phyloP scores from a whole-genome alignment of 1,140 invertebrate species.

The Lepidotrigona ventralis region DNA sequence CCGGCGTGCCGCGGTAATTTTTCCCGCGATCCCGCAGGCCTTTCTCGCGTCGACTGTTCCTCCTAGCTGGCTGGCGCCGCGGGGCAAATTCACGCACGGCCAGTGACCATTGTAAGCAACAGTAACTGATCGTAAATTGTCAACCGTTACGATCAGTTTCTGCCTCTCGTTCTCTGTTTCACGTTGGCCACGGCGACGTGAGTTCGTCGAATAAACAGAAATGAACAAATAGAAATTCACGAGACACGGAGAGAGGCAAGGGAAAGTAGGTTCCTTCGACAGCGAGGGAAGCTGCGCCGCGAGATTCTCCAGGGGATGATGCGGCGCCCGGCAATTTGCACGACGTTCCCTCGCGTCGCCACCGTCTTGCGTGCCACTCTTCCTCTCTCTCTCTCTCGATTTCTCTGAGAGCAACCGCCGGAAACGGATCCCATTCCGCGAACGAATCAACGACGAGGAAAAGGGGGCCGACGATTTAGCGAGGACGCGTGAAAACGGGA shows the following conservation, averaged over 20 bases:
- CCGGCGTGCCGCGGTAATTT: not conserved
- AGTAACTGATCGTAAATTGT: conserved; percentile 37
- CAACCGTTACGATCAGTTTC: conserved; percentile 44
- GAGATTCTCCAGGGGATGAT: conserved; percentile 48
- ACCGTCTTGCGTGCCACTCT: not conserved
- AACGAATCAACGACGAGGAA: conserved; percentile 12
- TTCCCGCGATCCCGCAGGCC: not conserved
- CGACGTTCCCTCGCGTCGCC: conserved; percentile 1
- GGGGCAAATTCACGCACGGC: not conserved
- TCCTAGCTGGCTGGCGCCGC: not conserved
- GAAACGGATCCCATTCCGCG: conserved; percentile 7
- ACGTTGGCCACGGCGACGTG: conserved; percentile 17
- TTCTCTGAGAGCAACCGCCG: not conserved
- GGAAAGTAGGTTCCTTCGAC: conserved; percentile 17
- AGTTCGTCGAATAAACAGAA: conserved; percentile 53
- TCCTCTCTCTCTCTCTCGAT: not conserved
- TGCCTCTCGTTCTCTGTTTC: not conserved
- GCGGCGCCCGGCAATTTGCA: conserved; percentile 60
- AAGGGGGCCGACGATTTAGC: not conserved
- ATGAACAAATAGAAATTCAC: conserved; percentile 67
- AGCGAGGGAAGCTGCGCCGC: conserved; percentile 7
- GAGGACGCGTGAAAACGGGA: not conserved
- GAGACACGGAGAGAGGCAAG: not conserved
- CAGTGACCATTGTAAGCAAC: not conserved
- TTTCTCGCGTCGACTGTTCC: not conserved